phyloP scores from a whole-genome alignment of 2,888 invertebrate species.

The Allacma fusca region DNA sequence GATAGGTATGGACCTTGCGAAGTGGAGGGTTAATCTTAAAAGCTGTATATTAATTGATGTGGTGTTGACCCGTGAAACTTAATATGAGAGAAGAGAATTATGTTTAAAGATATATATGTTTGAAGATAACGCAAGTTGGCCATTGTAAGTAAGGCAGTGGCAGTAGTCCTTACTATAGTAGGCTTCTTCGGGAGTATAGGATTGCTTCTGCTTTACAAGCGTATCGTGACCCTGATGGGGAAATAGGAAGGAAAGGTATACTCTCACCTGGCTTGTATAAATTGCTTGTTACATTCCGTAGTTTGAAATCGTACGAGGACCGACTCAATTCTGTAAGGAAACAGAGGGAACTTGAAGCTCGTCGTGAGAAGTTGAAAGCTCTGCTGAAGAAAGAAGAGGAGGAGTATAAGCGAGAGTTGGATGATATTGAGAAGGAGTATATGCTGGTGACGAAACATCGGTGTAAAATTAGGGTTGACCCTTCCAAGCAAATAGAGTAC shows the following conservation, averaged over 20 bases:
- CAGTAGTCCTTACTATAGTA: too few relatives aligned
- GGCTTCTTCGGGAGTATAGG: too few relatives aligned
- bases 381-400: constrained; percentile 29
- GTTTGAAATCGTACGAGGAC: constrained; percentile 24
- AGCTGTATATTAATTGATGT: background rate
- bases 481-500: constrained; percentile 27
- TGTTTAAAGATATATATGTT: too few relatives aligned
- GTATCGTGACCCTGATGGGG: too few relatives aligned
- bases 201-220: too few relatives aligned
- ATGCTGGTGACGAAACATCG: constrained; percentile 20
- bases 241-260: too few relatives aligned
- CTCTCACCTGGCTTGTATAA: too few relatives aligned
- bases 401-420: constrained; percentile 26
- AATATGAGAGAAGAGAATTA: too few relatives aligned
- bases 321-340: background rate
- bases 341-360: constrained; percentile 5
- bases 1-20: constrained; percentile 27
- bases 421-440: constrained; percentile 36
- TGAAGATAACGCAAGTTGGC: too few relatives aligned
- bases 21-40: background rate
- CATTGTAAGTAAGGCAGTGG: too few relatives aligned
- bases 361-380: constrained; percentile 32
- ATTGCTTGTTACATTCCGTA: constrained; percentile 2
- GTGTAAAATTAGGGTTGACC: constrained; percentile 21
- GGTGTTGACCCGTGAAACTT: too few relatives aligned